phyloP scores from a whole-genome alignment of 2,113 vertebrate species.

The Chauna torquata region DNA sequence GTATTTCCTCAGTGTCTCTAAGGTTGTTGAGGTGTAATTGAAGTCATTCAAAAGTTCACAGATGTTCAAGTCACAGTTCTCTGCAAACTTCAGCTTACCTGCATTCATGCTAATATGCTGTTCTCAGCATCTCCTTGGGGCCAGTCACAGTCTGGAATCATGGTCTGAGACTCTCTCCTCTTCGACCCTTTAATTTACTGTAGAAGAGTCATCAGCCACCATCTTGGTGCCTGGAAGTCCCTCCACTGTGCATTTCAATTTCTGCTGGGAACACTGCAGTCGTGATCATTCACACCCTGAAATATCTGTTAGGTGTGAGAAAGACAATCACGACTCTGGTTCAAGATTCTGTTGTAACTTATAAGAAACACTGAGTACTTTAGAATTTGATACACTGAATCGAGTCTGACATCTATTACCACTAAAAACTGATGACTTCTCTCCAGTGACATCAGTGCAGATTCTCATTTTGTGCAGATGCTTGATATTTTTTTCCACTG shows the following conservation, averaged over 20 bases:
- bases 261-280: neutral
- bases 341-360: neutral
- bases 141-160: neutral
- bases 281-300: neutral
- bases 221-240: neutral
- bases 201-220: neutral
- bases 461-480: neutral
- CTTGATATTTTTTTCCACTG: neutral
- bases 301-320: neutral
- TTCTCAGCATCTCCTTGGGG: neutral
- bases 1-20: neutral
- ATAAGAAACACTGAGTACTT: neutral
- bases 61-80: neutral
- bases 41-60: neutral
- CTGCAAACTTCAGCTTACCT: neutral
- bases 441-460: neutral
- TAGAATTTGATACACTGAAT: neutral
- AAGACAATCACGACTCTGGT: neutral
- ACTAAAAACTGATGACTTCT: neutral
- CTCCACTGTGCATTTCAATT: neutral
- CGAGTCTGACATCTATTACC: neutral
- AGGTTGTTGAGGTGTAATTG: neutral
- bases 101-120: neutral
- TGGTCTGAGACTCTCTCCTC: neutral
- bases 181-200: neutral